Evolutionary conservation across 2,797 vertebrate species (phyloP).

Genomic region (Dryobates pubescens): DNA sequence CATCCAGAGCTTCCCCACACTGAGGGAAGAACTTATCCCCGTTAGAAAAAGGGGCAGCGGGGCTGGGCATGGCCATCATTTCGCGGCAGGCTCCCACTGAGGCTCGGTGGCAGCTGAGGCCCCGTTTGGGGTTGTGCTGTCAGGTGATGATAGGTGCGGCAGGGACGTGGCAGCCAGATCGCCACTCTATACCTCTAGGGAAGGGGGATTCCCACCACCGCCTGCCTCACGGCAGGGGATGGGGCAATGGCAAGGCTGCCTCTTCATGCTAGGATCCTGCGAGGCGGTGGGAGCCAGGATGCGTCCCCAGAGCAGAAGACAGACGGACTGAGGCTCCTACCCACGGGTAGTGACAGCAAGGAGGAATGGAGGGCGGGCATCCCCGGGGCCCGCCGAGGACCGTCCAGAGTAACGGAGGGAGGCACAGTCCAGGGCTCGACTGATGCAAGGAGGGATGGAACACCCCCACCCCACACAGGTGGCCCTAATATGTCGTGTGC

Average conservation of each 20-base stretch:
- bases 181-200: accelerated
- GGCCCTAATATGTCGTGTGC: no score
- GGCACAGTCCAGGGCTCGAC: accelerated
- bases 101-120: accelerated
- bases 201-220: not conserved
- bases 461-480: accelerated
- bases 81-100: accelerated
- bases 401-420: accelerated
- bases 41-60: accelerated
- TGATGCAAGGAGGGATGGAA: accelerated
- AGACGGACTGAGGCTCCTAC: accelerated
- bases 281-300: not conserved
- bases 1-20: accelerated
- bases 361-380: not conserved
- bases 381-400: not conserved
- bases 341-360: accelerated
- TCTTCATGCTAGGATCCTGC: no score
- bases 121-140: accelerated
- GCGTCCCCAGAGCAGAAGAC: no score
- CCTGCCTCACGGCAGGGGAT: not conserved
- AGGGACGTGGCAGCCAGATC: no score
- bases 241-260: not conserved
- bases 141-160: not conserved
- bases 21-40: not conserved
- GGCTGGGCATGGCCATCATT: not conserved